Evolutionary conservation across 2,797 vertebrate genomes (phyloP), one percentile per base, ranked within the genome.

Genomic region (Protosalanx chinensis): DNA sequence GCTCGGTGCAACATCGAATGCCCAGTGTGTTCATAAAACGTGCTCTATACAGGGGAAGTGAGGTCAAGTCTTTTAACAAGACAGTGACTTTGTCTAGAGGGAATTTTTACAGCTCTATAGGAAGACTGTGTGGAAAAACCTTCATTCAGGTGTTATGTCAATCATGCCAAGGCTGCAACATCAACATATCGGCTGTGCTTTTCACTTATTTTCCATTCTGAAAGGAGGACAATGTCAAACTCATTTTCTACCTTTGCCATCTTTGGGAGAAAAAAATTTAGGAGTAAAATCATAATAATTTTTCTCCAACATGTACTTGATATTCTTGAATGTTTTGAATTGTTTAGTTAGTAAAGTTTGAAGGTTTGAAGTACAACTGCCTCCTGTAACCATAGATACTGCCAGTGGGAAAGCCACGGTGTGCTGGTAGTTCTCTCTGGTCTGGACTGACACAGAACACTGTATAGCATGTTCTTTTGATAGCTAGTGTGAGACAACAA

Each of bases 291-390:
- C 20, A 15, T 8, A 4, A 15, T 5, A 3, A 8, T 58, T 58
- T 58, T 58, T 58, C 6, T 58, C 18, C 56, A 58, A 15, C 15
- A 1, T 73, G 41, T 80, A 68, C 62, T 46, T 46, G 41, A 86
- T 82, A 79, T 83, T 73, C 71, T 74, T 23, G 71, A 81, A 73
- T 71, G 41, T 85, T 83, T 84, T 75, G 76, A 81, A 85, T 80
- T 80, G 81, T 86, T 86, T 83, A 77, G 41, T 46, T 13, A 46
- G 41, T 12, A 72, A 49, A 79, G 81, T 76, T 74, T 77, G 79
- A 84, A 73, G 56, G 41, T 46, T 3, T 46, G 13, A 77, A 70
- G 73, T 68, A n/a, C 51, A 58, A 30, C 74, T 73, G 7, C 2
- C 18, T n/a, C 16, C 6, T 16, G 51, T 16, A 56, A 56, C 51